Base-by-base conservation (phyloP, 2,888 invertebrate species). In the Eristalis tenax region DNA sequence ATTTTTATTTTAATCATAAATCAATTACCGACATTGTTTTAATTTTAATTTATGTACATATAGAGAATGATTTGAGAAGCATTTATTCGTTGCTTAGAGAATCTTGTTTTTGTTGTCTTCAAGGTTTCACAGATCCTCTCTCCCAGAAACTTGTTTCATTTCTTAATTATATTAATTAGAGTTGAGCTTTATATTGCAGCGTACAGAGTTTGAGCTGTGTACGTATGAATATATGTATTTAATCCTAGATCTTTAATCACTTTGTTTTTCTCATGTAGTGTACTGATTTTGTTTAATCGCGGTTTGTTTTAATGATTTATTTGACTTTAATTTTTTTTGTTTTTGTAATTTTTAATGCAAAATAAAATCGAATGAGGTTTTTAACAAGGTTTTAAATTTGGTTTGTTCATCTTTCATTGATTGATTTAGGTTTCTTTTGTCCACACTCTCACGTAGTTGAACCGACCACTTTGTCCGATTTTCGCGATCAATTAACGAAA, bases 151-250 rank as follows among this genome's bases (percentile, higher is more conserved):
- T 50, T 50, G 50, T 50, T 50, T 63, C 68, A 59, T 63, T 85
- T 76, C 65, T 85, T 86, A 86, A 83, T 86, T 86, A 86, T 83
- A 86, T 86, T 86, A 86, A 86, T 86, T 86, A 83, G 78, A 65
- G 73, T 70, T 71, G 61, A 71, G 64, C 65, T 76, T 69, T 61
- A 22, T 74, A 73, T 78, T 78, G 63, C 40, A 69, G 65, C 57
- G 61, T 64, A 71, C 71, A 73, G 18, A 75, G 73, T 76, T 76
- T 57, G 28, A 57, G 75, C 23, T 43, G 50, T 71, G 57, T 69
- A 69, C 76, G 71, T 81, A 81, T 77, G 57, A 68, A 43, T 18
- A 56, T 56, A 63, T 40, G 22, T 40, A 50, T 65, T 71, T 70
- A 71, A 78, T 23, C 18, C 18, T 43, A 38, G 22, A 43, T 43